These are phyloP conservation scores for Elgonia sp. DNA, from an alignment of 2,888 invertebrate genomes.

Conservation along the genomic window DNA sequence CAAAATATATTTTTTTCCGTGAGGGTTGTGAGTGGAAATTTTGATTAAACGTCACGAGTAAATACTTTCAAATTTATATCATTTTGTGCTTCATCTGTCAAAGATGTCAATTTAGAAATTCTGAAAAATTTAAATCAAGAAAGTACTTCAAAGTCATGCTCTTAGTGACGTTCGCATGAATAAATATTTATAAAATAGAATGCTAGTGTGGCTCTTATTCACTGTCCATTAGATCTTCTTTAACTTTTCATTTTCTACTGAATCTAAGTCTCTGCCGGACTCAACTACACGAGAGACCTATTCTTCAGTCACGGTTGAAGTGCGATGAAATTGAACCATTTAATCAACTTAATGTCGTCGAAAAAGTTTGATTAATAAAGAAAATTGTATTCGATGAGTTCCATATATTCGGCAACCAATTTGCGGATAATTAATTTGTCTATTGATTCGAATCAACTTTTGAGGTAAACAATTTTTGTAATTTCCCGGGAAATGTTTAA, in stretches of 20 bases:
- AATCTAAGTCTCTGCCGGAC: conserved; percentile 21
- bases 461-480: neutral
- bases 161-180: conserved; percentile 16
- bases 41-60: conserved; percentile 15
- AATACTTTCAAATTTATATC: conserved; percentile 23
- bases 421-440: conserved; percentile 5
- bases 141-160: conserved; percentile 35
- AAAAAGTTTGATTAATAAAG: conserved; percentile 47
- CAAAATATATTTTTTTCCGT: no score
- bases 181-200: conserved; percentile 62
- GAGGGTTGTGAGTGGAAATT: no score
- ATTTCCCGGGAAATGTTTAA: neutral
- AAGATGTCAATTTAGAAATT: conserved; percentile 18
- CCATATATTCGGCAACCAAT: neutral
- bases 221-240: conserved; percentile 53
- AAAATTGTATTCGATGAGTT: neutral
- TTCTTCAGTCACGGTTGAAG: conserved; percentile 35
- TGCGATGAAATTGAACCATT: conserved; percentile 36
- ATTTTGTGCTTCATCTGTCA: neutral
- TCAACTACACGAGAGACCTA: conserved; percentile 24
- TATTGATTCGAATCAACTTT: conserved; percentile 4
- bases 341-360: conserved; percentile 29
- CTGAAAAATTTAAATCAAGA: conserved; percentile 43
- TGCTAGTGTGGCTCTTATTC: conserved; percentile 37
- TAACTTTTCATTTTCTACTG: conserved; percentile 57